Conservation (phyloP, 2,797 vertebrate species). For the Chloroceryle amazona region DNA sequence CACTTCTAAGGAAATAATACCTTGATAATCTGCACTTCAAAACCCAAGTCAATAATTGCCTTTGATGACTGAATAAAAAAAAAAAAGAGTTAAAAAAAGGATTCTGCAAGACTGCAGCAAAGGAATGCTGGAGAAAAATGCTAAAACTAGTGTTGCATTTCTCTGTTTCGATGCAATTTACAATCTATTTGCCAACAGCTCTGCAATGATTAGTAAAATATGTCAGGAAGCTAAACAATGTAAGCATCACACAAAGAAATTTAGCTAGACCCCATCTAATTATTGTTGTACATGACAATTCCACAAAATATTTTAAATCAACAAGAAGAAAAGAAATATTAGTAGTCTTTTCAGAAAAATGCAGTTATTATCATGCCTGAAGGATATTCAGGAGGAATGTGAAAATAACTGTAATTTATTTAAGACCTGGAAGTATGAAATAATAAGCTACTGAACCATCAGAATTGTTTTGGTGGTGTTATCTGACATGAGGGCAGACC, state of each 20-base stretch:
- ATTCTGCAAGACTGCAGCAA: conserved; percentile 36
- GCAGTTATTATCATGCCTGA: conserved; percentile 74
- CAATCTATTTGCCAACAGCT: conserved; percentile 70
- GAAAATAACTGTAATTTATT: conserved; percentile 83
- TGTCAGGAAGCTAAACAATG: conserved; percentile 70
- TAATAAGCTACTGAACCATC: conserved; percentile 81
- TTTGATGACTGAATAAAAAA: conserved; percentile 5
- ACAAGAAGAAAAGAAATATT: conserved; percentile 72
- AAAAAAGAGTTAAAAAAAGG: not conserved
- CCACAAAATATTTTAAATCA: conserved; percentile 73
- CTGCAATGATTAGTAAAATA: conserved; percentile 65
- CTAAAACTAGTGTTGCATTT: conserved; percentile 18
- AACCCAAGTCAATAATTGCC: conserved; percentile 68
- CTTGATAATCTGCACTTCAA: conserved; percentile 74
- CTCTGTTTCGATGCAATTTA: conserved; percentile 47
- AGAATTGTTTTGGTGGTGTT: conserved; percentile 83
- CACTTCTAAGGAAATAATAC: conserved; percentile 68
- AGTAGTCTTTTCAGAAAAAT: conserved; percentile 67
- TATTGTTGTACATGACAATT: conserved; percentile 72
- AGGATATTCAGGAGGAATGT: conserved; percentile 78
- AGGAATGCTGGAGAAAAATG: conserved; percentile 50
- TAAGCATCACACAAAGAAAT: conserved; percentile 63
- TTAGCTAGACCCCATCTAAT: conserved; percentile 71
- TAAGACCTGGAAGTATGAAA: conserved; percentile 81
- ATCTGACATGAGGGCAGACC: conserved; percentile 82